These are phyloP conservation scores for Oligia latruncula DNA, from an alignment of 2,888 invertebrate species.

Conservation along the genomic window DNA sequence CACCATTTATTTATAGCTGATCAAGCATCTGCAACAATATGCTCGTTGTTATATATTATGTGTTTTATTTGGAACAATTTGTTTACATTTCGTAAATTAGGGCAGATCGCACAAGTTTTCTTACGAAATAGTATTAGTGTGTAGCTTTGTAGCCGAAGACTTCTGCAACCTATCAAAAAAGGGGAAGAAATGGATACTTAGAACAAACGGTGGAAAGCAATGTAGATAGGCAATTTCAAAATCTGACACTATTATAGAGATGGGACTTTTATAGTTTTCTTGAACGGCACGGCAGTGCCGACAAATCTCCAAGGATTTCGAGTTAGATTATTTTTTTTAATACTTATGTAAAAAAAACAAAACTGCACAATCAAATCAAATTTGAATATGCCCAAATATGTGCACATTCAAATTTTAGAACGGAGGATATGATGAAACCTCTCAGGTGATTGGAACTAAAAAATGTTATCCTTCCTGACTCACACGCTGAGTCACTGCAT, in stretches of 20 bases:
- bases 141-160: conserved; percentile 1
- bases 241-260: background rate
- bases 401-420: conserved; percentile 36
- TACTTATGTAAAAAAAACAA: background rate
- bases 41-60: conserved; percentile 49
- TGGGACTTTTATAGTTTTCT: background rate
- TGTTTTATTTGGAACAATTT: conserved; percentile 62
- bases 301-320: conserved; percentile 7
- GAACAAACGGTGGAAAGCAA: background rate
- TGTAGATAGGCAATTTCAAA: background rate
- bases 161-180: conserved; percentile 6
- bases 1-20: conserved; percentile 66
- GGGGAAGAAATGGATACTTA: background rate
- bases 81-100: conserved; percentile 59
- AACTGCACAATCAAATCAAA: background rate
- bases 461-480: conserved; percentile 69
- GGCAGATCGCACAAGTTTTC: conserved; percentile 40
- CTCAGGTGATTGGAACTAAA: conserved; percentile 35
- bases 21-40: conserved; percentile 66
- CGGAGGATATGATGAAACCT: conserved; percentile 22
- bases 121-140: conserved; percentile 46
- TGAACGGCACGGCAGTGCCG: background rate
- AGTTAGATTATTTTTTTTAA: no score
- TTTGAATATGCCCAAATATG: background rate
- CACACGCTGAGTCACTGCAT: conserved; percentile 75